phyloP scores from a whole-genome alignment of 2,113 vertebrate genomes.

The Catharus bicknelli region DNA sequence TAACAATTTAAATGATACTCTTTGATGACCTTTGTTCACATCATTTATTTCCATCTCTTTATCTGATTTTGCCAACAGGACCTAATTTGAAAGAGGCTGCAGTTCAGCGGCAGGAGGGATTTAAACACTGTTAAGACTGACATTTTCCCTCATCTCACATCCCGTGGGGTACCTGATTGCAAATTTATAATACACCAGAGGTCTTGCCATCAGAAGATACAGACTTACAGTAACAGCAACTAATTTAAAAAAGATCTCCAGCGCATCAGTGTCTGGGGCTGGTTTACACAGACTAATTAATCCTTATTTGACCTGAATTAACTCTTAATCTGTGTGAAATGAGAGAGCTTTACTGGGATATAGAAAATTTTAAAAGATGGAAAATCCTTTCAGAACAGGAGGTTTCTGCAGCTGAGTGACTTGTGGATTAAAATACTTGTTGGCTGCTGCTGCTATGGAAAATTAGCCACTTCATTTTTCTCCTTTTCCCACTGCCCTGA shows the following conservation, averaged over 20 bases:
- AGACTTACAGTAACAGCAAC: slow-evolving; percentile 61
- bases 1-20: slow-evolving; percentile 66
- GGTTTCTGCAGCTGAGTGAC: slow-evolving; percentile 23
- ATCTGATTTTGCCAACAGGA: slow-evolving; percentile 69
- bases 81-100: slow-evolving; percentile 67
- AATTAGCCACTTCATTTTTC: not conserved
- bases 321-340: slow-evolving; percentile 71
- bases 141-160: slow-evolving; percentile 69
- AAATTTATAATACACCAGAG: slow-evolving; percentile 67
- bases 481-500: not conserved
- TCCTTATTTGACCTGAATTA: slow-evolving; percentile 76
- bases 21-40: slow-evolving; percentile 59
- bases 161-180: slow-evolving; percentile 63
- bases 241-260: slow-evolving; percentile 66
- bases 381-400: slow-evolving; percentile 21
- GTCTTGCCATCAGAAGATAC: slow-evolving; percentile 61
- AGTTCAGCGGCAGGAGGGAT: slow-evolving; percentile 63
- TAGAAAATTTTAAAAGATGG: slow-evolving; percentile 29
- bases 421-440: slow-evolving; percentile 27
- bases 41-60: slow-evolving; percentile 64
- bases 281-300: slow-evolving; percentile 73
- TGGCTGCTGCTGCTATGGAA: not conserved
- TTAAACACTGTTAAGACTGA: slow-evolving; percentile 68
- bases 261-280: slow-evolving; percentile 57
- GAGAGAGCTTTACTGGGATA: slow-evolving; percentile 55